Evolutionary conservation across 2,888 invertebrate genomes (phyloP), one percentile per base, ranked within the genome.

Genomic region (Eilema caniola): DNA sequence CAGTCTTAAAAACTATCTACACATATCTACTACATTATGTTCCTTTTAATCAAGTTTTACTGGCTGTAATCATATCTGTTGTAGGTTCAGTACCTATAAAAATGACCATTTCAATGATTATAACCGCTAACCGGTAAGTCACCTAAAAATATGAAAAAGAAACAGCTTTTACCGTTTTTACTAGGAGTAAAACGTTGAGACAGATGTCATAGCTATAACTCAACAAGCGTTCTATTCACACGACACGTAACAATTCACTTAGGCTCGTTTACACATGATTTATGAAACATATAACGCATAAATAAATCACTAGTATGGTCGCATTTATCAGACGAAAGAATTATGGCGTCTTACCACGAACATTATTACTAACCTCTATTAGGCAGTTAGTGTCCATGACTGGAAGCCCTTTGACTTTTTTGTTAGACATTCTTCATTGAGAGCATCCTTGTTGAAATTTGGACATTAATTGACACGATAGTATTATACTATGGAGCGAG

Each of bases 221-320:
- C 65, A 65, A 59, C 16, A 47, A 47, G 47, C 53, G 53, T 53
- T 25, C 57, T 66, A 66, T 24, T 57, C 57, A 53, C 37, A 60
- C 24, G 33, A 60, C 60, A 37, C 23, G 25, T 57, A 25, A 41
- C 41, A 61, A 67, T 37, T 67, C 47, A 41, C 47, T 66, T 56
- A 37, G 41, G 47, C 24, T 47, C 16, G 62, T 41, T 47, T 60
- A 28, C 60, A 64, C 24, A 70, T 60, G 23, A 66, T 66, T 66
- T 56, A 62, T 57, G 57, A 31, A 23, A 37, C 65, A 28, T 20
- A 23, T 41, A 62, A 53, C 62, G 16, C 70, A 62, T 74, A 71
- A 71, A 77, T 80, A 71, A 72, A 77, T 80, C 75, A 75, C 70
- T 53, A 28, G 62, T 14, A 23, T 47, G 28, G 33, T 28, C 63